Evolutionary conservation across 2,797 vertebrate species (phyloP).

Genomic region (Smutsia temminckii): DNA sequence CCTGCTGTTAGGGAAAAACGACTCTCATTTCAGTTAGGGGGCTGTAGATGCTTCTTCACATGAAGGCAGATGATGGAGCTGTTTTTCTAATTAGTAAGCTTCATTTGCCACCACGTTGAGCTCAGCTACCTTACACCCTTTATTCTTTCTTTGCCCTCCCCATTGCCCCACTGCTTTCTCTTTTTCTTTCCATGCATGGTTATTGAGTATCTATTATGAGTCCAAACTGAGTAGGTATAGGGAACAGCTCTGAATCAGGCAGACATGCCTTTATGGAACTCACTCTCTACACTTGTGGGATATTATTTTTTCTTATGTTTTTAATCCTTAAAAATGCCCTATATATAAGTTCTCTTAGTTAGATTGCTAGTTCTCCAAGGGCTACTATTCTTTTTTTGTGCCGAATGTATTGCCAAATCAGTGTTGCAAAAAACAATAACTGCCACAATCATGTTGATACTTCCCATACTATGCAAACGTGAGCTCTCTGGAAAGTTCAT

Average conservation of each 20-base stretch:
- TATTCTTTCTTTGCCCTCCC: background rate
- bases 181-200: background rate
- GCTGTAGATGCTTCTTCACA: background rate
- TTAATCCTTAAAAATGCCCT: background rate
- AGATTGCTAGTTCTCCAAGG: background rate
- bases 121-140: background rate
- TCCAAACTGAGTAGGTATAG: background rate
- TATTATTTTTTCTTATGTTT: background rate
- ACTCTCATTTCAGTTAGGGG: background rate
- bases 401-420: constrained; percentile 8
- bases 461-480: constrained; percentile 40
- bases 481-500: constrained; percentile 30
- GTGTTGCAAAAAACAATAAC: background rate
- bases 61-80: background rate
- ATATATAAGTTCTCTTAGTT: background rate
- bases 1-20: background rate
- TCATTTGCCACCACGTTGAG: background rate
- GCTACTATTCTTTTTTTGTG: background rate
- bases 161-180: background rate
- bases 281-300: background rate
- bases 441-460: background rate
- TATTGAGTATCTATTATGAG: background rate
- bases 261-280: background rate
- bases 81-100: background rate
- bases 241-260: background rate